phyloP scores from a whole-genome alignment of 2,888 invertebrate species.

The Ormyrus thymus region DNA sequence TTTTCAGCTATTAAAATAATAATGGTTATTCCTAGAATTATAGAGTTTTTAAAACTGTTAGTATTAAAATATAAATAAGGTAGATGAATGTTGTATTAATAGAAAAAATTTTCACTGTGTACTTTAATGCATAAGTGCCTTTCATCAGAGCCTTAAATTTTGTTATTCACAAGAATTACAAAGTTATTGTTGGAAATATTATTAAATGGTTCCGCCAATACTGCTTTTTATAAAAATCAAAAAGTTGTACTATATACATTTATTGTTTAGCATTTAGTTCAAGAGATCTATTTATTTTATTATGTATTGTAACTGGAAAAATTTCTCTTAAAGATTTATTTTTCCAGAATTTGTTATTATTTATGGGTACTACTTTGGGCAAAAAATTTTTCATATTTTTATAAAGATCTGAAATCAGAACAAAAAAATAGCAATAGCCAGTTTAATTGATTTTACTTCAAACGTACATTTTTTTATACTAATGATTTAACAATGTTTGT shows the following conservation, averaged over 20 bases:
- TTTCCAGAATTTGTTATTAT: slow-evolving; percentile 10
- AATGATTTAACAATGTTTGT: too few relatives aligned
- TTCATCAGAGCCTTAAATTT: slow-evolving; percentile 14
- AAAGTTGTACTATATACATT: slow-evolving; percentile 28
- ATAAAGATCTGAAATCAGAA: slow-evolving; percentile 16
- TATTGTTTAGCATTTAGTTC: slow-evolving; percentile 42
- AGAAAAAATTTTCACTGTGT: slow-evolving; percentile 16
- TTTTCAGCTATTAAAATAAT: neutral
- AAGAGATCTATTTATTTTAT: slow-evolving; percentile 45
- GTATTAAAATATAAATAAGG: too few relatives aligned
- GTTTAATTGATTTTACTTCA: neutral
- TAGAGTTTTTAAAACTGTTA: too few relatives aligned
- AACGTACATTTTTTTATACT: neutral
- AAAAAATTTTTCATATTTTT: slow-evolving; percentile 8
- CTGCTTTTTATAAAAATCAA: slow-evolving; percentile 14
- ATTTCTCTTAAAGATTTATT: slow-evolving; percentile 2
- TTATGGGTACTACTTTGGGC: slow-evolving; percentile 4
- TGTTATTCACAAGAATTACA: slow-evolving; percentile 2
- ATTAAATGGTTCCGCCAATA: slow-evolving; percentile 6
- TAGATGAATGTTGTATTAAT: too few relatives aligned
- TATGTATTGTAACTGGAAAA: slow-evolving; percentile 22
- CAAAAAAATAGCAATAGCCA: neutral
- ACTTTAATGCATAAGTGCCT: slow-evolving; percentile 39
- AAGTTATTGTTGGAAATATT: slow-evolving; percentile 20
- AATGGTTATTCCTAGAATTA: too few relatives aligned